Evolutionary conservation across 1,140 invertebrate genomes (phyloP).

Genomic region (Agraylea sexmaculata): DNA sequence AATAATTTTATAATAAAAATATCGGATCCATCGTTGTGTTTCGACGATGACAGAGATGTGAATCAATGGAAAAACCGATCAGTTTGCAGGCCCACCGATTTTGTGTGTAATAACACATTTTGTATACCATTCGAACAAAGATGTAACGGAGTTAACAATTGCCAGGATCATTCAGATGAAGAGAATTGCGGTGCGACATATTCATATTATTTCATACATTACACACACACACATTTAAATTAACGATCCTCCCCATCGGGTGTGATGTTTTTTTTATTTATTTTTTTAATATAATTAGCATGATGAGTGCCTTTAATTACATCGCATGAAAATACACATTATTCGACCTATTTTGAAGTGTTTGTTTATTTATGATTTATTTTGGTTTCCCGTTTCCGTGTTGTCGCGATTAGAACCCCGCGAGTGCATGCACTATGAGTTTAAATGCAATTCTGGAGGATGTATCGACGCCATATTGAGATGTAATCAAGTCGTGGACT

Average conservation of each 20-base stretch:
- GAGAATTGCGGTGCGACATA: constrained; percentile 37
- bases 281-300: too few species aligned
- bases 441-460: constrained; percentile 43
- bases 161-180: constrained; percentile 66
- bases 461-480: constrained; percentile 39
- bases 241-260: too few species aligned
- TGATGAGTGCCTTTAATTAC: too few species aligned
- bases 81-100: constrained; percentile 31
- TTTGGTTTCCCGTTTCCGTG: too few species aligned
- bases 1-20: too few species aligned
- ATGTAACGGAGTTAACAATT: constrained; percentile 66
- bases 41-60: background rate
- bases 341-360: too few species aligned
- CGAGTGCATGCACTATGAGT: constrained; percentile 34
- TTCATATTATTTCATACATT: constrained; percentile 6
- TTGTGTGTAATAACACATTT: constrained; percentile 50
- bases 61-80: background rate
- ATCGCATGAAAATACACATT: too few species aligned
- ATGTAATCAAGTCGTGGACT: constrained; percentile 46
- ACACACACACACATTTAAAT: too few species aligned
- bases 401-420: constrained; percentile 6
- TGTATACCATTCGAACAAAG: constrained; percentile 55
- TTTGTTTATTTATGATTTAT: too few species aligned
- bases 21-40: too few species aligned
- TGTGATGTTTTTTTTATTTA: constrained; percentile 1